Conservation (phyloP, 2,888 invertebrate species). For the Cordilura impudica region DNA sequence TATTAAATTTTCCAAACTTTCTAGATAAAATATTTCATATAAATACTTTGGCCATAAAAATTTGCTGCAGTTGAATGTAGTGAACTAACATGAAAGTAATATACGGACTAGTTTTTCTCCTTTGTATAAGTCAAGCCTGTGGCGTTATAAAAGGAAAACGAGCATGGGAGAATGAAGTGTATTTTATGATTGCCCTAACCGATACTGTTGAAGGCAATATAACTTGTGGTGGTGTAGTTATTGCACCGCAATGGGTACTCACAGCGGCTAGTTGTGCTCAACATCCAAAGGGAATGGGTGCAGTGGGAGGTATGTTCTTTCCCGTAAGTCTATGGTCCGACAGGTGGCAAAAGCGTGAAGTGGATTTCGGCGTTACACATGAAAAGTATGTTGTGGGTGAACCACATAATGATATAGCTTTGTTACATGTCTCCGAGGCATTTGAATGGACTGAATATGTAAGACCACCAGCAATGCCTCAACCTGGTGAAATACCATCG, state of each 20-base stretch:
- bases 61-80: too few relatives aligned
- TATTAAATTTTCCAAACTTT: too few relatives aligned
- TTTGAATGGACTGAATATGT: slow-evolving; percentile 18
- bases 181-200: neutral
- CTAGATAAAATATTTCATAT: too few relatives aligned
- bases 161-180: neutral
- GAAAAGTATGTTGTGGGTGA: neutral
- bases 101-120: neutral
- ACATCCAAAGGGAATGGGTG: neutral
- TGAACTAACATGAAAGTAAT: neutral
- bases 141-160: neutral
- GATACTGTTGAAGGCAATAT: neutral
- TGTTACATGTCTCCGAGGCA: slow-evolving; percentile 2
- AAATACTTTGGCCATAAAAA: too few relatives aligned
- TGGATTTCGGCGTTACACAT: slow-evolving; percentile 6
- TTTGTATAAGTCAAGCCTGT: neutral
- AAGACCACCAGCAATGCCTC: neutral
- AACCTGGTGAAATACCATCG: neutral
- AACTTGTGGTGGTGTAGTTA: neutral
- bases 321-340: neutral
- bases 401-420: neutral
- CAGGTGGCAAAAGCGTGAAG: neutral
- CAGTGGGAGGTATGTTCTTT: neutral
- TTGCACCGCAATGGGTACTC: neutral
- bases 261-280: slow-evolving; percentile 20